Evolutionary conservation across 2,113 vertebrate species (phyloP).

Genomic region (Aegotheles bennettii): DNA sequence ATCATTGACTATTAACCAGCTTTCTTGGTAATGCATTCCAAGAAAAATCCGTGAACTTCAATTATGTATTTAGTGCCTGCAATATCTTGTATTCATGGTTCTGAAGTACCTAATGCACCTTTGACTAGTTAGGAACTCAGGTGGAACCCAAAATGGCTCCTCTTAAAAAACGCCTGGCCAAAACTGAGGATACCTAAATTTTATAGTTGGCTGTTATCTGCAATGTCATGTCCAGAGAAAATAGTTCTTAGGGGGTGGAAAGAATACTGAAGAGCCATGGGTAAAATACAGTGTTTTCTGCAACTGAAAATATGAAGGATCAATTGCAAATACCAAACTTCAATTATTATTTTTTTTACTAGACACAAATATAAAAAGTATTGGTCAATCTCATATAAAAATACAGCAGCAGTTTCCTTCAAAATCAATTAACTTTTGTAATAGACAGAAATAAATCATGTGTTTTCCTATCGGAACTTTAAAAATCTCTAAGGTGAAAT

Average conservation of each 20-base stretch:
- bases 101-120: background rate
- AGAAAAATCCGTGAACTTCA: background rate
- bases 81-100: fast-evolving
- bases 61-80: background rate
- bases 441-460: background rate
- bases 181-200: background rate
- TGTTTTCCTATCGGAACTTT: background rate
- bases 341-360: background rate
- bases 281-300: background rate
- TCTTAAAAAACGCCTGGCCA: background rate
- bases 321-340: background rate
- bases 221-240: background rate
- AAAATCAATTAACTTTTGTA: background rate
- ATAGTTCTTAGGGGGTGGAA: background rate
- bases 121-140: background rate
- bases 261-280: background rate
- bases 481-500: background rate
- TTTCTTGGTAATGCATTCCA: background rate
- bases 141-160: background rate
- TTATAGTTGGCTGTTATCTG: background rate
- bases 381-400: background rate
- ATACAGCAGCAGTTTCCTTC: background rate
- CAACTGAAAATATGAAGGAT: background rate
- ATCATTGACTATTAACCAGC: too few relatives aligned
- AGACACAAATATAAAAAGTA: background rate